Evolutionary conservation across 2,113 vertebrate species (phyloP).

Genomic region (Narcine bancroftii): DNA sequence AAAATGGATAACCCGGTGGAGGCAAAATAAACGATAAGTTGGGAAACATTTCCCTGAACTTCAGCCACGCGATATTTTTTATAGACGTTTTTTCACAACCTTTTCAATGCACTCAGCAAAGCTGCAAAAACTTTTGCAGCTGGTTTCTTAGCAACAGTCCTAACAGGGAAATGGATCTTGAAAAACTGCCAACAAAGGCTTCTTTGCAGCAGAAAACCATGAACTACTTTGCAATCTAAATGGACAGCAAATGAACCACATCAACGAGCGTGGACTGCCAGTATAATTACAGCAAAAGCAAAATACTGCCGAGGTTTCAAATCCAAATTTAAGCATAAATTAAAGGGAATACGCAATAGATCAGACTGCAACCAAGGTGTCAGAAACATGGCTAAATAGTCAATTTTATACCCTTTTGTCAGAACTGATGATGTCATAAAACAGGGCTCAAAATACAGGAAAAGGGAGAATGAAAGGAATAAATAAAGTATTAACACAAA

Average conservation of each 20-base stretch:
- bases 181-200: not conserved
- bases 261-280: not conserved
- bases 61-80: not conserved
- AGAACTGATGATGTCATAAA: no score
- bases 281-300: not conserved
- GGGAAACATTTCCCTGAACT: not conserved
- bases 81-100: not conserved
- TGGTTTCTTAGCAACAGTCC: conserved; percentile 29
- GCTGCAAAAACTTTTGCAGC: not conserved
- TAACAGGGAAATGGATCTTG: not conserved
- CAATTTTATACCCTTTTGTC: no score
- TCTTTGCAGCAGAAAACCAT: not conserved
- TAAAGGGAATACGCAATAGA: no score
- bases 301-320: no score
- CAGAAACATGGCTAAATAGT: no score
- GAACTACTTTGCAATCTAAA: not conserved
- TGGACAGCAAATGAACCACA: not conserved
- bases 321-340: no score
- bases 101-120: conserved; percentile 6
- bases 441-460: no score
- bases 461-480: no score
- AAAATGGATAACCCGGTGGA: not conserved
- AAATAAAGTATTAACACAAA: no score
- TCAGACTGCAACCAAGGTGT: no score
- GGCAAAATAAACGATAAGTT: not conserved